A percentile compares a stretch with the other conserved stretches of the same genome.
phyloP scores from a whole-genome alignment of 1,140 invertebrate genomes.

The Condylostylus longicornis region DNA sequence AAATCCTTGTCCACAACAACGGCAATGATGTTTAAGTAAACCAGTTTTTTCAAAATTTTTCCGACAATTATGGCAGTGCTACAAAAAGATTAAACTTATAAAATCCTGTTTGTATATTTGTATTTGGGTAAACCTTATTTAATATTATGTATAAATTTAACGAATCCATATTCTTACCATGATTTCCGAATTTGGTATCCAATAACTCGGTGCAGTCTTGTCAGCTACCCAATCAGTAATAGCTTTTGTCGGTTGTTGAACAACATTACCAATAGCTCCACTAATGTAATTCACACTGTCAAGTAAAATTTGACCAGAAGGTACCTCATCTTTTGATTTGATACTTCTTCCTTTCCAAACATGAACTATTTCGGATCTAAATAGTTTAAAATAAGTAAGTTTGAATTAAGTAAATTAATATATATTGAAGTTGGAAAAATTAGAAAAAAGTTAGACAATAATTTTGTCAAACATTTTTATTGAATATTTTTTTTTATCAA shows the following conservation, averaged over 20 bases:
- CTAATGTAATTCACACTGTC: constrained; percentile 58
- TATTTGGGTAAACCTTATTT: no score
- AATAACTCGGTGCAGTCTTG: constrained; percentile 60
- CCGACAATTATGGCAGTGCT: constrained; percentile 51
- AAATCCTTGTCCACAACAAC: constrained; percentile 59
- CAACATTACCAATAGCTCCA: constrained; percentile 51
- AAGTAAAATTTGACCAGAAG: constrained; percentile 58
- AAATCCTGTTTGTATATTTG: neutral
- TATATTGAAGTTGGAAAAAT: neutral
- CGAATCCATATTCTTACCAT: no score
- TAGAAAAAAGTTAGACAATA: no score
- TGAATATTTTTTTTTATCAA: no score
- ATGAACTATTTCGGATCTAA: constrained; percentile 51
- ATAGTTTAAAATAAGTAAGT: neutral
- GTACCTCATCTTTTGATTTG: constrained; percentile 34
- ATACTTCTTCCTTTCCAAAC: constrained; percentile 60
- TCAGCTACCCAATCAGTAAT: constrained; percentile 61
- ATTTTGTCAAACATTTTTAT: no score
- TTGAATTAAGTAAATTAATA: neutral
- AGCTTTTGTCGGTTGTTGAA: constrained; percentile 52
- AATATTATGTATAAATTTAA: no score
- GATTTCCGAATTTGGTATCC: constrained; percentile 65
- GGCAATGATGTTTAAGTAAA: constrained; percentile 60
- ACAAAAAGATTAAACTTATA: constrained; percentile 11
- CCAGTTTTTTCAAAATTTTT: constrained; percentile 35